Evolutionary conservation across 2,888 invertebrate genomes (phyloP).

Genomic region (Bedellia somnulentella): DNA sequence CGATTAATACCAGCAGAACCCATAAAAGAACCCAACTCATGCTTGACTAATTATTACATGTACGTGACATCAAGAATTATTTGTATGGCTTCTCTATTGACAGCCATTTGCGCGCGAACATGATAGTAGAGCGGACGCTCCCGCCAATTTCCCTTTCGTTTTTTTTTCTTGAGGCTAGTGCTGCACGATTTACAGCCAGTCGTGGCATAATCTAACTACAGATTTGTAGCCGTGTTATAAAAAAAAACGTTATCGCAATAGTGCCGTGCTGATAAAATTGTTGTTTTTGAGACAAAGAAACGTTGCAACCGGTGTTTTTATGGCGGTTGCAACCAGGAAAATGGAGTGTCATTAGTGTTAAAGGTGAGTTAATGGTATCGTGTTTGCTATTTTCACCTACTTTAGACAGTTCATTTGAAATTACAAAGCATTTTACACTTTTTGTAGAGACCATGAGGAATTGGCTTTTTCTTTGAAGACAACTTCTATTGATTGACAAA

Average conservation of each 20-base stretch:
- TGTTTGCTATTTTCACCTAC: too few species aligned
- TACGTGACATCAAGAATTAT: too few species aligned
- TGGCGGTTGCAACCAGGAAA: constrained; percentile 18
- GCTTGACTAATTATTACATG: too few species aligned
- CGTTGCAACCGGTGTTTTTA: constrained; percentile 15
- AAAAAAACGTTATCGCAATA: not conserved
- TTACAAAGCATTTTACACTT: too few species aligned
- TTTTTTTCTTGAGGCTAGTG: not conserved
- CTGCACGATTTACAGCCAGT: not conserved
- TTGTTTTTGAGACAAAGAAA: constrained; percentile 18
- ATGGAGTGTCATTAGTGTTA: constrained; percentile 42
- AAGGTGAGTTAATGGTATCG: constrained; percentile 43
- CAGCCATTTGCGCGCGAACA: constrained; percentile 42
- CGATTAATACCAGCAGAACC: too few species aligned
- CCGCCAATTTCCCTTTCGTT: constrained; percentile 5
- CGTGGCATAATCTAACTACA: too few species aligned
- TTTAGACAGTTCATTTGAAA: too few species aligned
- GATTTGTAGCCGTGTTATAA: too few species aligned
- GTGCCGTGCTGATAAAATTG: constrained; percentile 14
- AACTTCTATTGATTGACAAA: too few species aligned
- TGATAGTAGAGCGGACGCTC: constrained; percentile 29
- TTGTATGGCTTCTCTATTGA: constrained; percentile 27
- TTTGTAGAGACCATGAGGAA: too few species aligned
- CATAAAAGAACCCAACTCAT: too few species aligned
- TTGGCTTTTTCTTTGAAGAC: too few species aligned